Conservation (phyloP, 2,888 invertebrate species). For the Ochropacha duplaris region DNA sequence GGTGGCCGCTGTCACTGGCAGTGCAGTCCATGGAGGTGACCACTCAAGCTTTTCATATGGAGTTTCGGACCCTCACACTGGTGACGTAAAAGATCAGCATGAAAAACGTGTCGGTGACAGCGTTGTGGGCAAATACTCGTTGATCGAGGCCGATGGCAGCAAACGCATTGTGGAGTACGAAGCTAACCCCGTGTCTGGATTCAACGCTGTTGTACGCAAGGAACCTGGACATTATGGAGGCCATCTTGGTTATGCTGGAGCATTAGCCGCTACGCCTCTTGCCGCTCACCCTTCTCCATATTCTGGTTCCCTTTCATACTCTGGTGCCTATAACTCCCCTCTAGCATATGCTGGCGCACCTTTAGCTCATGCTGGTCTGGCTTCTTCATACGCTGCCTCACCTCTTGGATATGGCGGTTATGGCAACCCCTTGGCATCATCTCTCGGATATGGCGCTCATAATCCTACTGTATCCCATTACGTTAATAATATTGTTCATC, state of each 20-base stretch:
- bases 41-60: constrained; percentile 65
- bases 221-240: constrained; percentile 46
- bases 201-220: constrained; percentile 62
- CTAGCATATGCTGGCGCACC: constrained; percentile 25
- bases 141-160: constrained; percentile 82
- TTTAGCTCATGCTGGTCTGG: constrained; percentile 22
- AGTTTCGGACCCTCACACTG: constrained; percentile 63
- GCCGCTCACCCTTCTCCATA: constrained; percentile 5
- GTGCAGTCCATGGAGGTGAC: constrained; percentile 22
- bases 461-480: neutral
- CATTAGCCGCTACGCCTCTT: constrained; percentile 22
- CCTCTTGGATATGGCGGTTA: constrained; percentile 14
- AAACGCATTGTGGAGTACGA: constrained; percentile 82
- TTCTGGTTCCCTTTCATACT: constrained; percentile 6
- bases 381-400: constrained; percentile 27
- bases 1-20: constrained; percentile 47
- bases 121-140: constrained; percentile 77
- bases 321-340: neutral
- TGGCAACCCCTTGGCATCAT: neutral
- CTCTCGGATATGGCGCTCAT: neutral
- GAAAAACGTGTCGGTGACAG: constrained; percentile 84
- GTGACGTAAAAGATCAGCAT: constrained; percentile 73
- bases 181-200: constrained; percentile 57
- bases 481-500: neutral
- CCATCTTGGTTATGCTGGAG: constrained; percentile 19